Base-by-base conservation (phyloP, 2,797 vertebrate genomes). In the Hephaestus fuliginosus region DNA sequence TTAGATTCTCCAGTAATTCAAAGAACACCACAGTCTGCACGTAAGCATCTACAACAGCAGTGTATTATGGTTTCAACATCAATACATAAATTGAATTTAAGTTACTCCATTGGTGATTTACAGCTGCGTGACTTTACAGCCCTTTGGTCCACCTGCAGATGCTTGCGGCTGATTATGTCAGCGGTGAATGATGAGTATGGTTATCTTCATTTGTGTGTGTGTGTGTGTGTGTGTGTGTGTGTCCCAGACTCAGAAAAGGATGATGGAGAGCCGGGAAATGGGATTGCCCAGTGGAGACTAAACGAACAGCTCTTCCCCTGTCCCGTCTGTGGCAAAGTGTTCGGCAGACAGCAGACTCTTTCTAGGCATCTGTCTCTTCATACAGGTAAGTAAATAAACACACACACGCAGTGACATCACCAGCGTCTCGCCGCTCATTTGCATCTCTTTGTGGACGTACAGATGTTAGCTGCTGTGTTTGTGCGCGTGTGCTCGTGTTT, bases 221-320 rank as follows among this genome's bases (percentile, higher is more conserved):
- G 5, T 69, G 13, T 62, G 46, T 62, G n/a, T 73, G 9, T 79
- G 72, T 64, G 30, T 30, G 30, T 33, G 30, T 33, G 30, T 33
- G n/a, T 88, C 86, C 18, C 83, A 99, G 98, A 99, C 90, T 92
- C 95, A 1, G 98, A 98, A 86, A 97, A 97, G 89, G 95, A 96
- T 46, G 94, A 95, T 22, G 93, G 95, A 64, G 97, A 99, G 88
- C 95, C 94, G 41, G 97, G 97, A 88, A 98, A 98, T 3, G 97
- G 97, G 85, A 94, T 97, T 66, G 91, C 96, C 8, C 96, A 96
- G 71, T 99, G 98, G 98, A 97, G 97, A 83, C 95, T 98, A 76
- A 98, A 94, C 0, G 98, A 99, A 80, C 98, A 99, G 94, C 97
- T 99, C 88, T 99, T 97, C 91, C 97, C 98, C 68, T 99, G 98